Conservation (phyloP, 2,797 vertebrate genomes). For the Acestrorhynchus altus region DNA sequence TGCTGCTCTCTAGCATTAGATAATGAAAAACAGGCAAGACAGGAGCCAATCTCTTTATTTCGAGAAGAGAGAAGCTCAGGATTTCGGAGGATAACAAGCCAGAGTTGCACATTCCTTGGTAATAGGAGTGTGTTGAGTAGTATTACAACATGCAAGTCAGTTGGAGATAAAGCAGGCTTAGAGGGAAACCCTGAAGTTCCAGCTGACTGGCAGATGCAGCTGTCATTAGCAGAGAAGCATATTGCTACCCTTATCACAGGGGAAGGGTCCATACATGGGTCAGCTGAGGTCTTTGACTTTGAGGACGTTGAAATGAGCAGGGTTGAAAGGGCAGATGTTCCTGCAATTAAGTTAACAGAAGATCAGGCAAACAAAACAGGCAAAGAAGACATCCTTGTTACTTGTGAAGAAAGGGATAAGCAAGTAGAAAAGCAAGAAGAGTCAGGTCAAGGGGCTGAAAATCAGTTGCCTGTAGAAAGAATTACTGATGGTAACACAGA, state of each 20-base stretch:
- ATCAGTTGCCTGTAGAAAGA: conserved; percentile 44
- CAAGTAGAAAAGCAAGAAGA: conserved; percentile 75
- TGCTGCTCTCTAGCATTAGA: conserved; percentile 66
- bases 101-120: conserved; percentile 48
- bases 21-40: conserved; percentile 43
- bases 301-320: conserved; percentile 39
- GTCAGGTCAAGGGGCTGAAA: conserved; percentile 66
- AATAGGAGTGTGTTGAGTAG: conserved; percentile 48
- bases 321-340: conserved; percentile 12
- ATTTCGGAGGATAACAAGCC: conserved; percentile 52
- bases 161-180: conserved; percentile 49
- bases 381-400: conserved; percentile 15
- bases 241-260: conserved; percentile 62
- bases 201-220: conserved; percentile 60
- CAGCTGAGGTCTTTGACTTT: conserved; percentile 38
- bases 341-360: conserved; percentile 27
- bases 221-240: conserved; percentile 61
- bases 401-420: conserved; percentile 57
- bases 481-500: conserved; percentile 56
- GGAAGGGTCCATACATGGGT: conserved; percentile 44
- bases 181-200: conserved; percentile 52
- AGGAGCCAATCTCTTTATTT: conserved; percentile 55
- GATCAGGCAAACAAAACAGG: conserved; percentile 17
- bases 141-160: conserved; percentile 48
- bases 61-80: conserved; percentile 56